A percentile compares a stretch with the other conserved stretches of the same genome.
Conservation (phyloP, 2,113 vertebrate species). For the Cavia aperea region DNA sequence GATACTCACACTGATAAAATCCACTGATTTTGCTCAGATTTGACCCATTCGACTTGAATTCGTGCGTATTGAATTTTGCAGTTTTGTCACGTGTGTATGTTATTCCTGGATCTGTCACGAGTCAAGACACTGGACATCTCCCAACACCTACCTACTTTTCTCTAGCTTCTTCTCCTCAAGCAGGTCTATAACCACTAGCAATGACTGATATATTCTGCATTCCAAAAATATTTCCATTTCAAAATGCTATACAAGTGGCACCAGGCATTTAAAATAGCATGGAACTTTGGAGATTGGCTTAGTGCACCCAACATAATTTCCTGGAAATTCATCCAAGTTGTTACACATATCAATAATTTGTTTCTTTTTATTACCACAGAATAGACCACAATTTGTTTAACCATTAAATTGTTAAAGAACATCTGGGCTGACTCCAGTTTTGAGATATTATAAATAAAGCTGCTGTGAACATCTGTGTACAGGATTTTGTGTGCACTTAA, state of each 20-base stretch:
- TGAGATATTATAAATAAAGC: neutral
- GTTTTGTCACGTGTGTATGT: neutral
- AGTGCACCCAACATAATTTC: neutral
- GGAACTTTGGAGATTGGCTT: neutral
- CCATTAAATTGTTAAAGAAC: neutral
- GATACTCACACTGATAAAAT: neutral
- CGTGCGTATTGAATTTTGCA: neutral
- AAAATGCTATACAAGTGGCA: neutral
- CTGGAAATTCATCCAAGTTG: neutral
- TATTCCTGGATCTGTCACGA: neutral
- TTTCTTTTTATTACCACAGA: constrained; percentile 10
- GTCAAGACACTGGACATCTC: neutral
- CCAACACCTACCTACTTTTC: neutral
- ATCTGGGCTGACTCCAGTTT: neutral
- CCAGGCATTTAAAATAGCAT: neutral
- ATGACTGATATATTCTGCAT: neutral
- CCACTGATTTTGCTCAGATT: neutral
- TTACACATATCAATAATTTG: neutral
- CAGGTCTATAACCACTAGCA: neutral
- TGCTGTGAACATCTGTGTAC: neutral
- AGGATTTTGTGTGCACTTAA: neutral
- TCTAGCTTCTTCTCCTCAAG: neutral
- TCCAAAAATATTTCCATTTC: neutral
- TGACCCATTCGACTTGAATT: neutral
- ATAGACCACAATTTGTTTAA: neutral